These are phyloP conservation scores for Xanthia togata DNA, from an alignment of 2,888 invertebrate species.

Conservation along the genomic window DNA sequence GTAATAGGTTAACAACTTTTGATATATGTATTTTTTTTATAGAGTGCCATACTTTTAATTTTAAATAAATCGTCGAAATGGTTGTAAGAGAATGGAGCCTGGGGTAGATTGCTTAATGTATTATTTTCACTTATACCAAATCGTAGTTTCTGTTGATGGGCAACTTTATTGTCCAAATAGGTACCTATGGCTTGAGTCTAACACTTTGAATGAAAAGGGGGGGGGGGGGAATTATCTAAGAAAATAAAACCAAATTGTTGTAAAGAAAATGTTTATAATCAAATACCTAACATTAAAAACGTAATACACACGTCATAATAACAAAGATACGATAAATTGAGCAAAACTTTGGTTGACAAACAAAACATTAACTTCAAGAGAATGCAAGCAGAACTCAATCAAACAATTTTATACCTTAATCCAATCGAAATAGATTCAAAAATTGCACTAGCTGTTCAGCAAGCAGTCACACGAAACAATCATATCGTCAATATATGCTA, in stretches of 20 bases:
- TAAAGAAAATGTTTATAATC: conserved; percentile 72
- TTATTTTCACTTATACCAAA: not conserved
- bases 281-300: conserved; percentile 76
- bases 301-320: conserved; percentile 70
- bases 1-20: conserved; percentile 1
- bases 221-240: not conserved
- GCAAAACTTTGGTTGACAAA: conserved; percentile 84
- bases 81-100: not conserved
- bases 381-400: conserved; percentile 59
- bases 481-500: conserved; percentile 63
- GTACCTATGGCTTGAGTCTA: no score
- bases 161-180: not conserved
- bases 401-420: conserved; percentile 42
- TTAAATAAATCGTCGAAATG: not conserved
- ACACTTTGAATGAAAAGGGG: not conserved
- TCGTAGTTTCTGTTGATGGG: not conserved
- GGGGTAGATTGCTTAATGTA: not conserved
- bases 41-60: not conserved
- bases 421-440: conserved; percentile 19
- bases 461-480: conserved; percentile 48
- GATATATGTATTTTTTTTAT: not conserved
- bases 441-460: conserved; percentile 38
- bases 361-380: conserved; percentile 65
- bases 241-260: conserved; percentile 37
- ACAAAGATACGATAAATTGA: conserved; percentile 75